A percentile compares a stretch with the other conserved stretches of the same genome.
phyloP scores from a whole-genome alignment of 2,113 vertebrate species.

The Uria lomvia region DNA sequence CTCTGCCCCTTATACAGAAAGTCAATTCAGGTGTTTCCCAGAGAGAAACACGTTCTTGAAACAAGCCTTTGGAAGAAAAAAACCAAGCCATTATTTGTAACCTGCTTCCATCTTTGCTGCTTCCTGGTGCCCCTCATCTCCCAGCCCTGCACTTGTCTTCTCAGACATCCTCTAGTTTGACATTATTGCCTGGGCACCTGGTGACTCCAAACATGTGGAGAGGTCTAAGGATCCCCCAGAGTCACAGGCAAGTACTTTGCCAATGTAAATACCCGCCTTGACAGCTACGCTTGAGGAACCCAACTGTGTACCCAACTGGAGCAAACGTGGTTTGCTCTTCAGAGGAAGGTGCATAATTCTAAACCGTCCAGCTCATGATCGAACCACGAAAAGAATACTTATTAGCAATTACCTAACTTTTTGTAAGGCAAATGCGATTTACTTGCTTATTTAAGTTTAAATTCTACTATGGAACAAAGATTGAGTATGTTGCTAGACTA shows the following conservation, averaged over 20 bases:
- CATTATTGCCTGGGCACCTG: fast-evolving
- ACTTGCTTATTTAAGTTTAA: not conserved
- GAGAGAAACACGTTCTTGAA: not conserved
- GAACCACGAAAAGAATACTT: not conserved
- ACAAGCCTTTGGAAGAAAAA: not conserved
- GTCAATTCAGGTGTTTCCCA: not conserved
- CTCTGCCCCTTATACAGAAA: not conserved
- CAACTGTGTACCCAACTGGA: fast-evolving
- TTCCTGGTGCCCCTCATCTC: not conserved
- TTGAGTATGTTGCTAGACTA: not conserved
- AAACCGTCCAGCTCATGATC: not conserved
- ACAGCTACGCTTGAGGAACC: not conserved
- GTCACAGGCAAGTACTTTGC: no score
- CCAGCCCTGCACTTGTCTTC: not conserved
- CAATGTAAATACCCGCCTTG: not conserved
- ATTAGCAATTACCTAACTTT: not conserved
- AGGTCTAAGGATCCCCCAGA: not conserved
- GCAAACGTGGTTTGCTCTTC: not conserved
- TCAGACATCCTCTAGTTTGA: not conserved
- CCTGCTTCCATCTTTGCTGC: not conserved
- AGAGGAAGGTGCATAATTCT: not conserved
- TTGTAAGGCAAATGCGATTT: not conserved
- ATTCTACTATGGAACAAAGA: not conserved
- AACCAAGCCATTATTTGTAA: not conserved
- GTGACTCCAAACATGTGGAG: not conserved